Percentiles rank a stretch among this genome's conserved stretches.
phyloP scores from a whole-genome alignment of 2,113 vertebrate genomes.

The Lutjanus erythropterus region DNA sequence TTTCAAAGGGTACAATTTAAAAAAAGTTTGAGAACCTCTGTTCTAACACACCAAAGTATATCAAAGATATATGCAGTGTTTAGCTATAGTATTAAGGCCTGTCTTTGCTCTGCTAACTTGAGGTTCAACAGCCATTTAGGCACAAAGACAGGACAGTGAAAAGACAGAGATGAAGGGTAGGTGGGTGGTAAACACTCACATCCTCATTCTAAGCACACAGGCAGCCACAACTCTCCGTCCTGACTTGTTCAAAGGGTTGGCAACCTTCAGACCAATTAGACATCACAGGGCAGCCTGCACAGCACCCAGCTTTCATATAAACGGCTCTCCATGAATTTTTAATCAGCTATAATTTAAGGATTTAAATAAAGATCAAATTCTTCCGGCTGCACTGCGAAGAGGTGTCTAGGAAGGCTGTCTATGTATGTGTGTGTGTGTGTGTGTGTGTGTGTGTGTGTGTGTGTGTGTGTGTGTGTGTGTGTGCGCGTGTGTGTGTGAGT shows the following conservation, averaged over 20 bases:
- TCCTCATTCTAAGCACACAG: constrained; percentile 78
- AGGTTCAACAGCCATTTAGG: constrained; percentile 32
- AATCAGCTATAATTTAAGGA: constrained; percentile 86
- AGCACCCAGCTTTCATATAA: constrained; percentile 80
- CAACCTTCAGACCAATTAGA: constrained; percentile 86
- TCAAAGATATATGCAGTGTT: constrained; percentile 1
- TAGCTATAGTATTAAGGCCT: constrained; percentile 2
- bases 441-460: constrained; percentile 1
- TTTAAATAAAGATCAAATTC: constrained; percentile 87
- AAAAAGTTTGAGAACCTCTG: too few species aligned
- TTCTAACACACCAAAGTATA: constrained; percentile 24
- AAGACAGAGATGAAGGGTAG: constrained; percentile 50
- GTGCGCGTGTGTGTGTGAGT: background rate
- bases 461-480: constrained; percentile 15
- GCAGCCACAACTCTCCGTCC: constrained; percentile 72
- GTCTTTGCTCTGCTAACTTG: constrained; percentile 7
- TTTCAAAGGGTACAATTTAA: too few species aligned
- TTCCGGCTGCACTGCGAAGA: constrained; percentile 77
- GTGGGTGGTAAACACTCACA: constrained; percentile 79
- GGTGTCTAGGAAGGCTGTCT: too few species aligned
- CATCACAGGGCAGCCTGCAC: constrained; percentile 82
- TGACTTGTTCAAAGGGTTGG: constrained; percentile 85
- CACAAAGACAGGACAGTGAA: constrained; percentile 35
- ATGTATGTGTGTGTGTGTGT: constrained; percentile 16
- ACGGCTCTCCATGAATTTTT: constrained; percentile 83